Evolutionary conservation across 2,888 invertebrate genomes (phyloP).

Genomic region (Synanthedon myopaeformis): DNA sequence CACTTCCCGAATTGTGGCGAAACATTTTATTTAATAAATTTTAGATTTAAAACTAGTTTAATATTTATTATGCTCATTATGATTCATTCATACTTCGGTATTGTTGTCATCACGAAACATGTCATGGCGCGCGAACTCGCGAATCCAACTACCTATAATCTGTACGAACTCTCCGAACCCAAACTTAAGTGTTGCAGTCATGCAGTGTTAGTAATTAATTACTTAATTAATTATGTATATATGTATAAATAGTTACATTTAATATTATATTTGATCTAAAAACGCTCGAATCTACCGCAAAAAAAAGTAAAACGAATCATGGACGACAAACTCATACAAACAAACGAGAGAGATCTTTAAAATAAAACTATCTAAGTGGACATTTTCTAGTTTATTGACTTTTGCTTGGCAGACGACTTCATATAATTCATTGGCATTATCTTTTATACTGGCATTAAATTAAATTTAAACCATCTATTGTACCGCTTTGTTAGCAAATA

Average conservation of each 20-base stretch:
- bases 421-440: no score
- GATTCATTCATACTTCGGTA: no score
- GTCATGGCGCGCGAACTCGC: no score
- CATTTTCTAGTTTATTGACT: constrained; percentile 2
- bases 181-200: not conserved
- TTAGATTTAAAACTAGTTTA: no score
- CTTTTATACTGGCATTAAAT: not conserved
- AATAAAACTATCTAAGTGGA: constrained; percentile 43
- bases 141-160: no score
- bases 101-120: no score
- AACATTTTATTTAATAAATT: no score
- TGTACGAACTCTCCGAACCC: no score
- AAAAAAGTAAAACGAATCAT: not conserved
- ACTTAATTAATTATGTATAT: not conserved
- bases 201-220: not conserved
- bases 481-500: no score
- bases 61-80: no score
- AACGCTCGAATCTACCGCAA: not conserved
- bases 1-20: no score
- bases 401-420: constrained; percentile 1
- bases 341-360: constrained; percentile 44
- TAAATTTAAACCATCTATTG: no score
- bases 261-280: not conserved
- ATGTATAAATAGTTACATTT: not conserved
- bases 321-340: constrained; percentile 5